Evolutionary conservation across 2,888 invertebrate species (phyloP), one percentile per base, ranked within the genome.

Genomic region (Timema podura): DNA sequence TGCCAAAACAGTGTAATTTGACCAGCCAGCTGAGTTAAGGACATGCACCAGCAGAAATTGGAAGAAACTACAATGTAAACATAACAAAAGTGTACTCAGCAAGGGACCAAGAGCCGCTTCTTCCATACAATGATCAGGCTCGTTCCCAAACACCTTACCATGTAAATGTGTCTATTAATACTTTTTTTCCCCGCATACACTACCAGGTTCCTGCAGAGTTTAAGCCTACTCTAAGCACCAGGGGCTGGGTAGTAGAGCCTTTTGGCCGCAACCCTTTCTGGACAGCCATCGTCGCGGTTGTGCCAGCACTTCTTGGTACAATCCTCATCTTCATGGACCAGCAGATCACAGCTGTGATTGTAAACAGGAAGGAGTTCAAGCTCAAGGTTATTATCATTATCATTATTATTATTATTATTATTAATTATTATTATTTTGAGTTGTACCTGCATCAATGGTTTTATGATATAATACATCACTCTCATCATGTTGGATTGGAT

Each of bases 321-420:
- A 98, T 99, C 78, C 85, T 99, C 44, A 96, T 99, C 79, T 99
- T 99, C 82, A 98, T 99, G 98, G 98, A 99, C 85, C 98, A 99
- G 80, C 98, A 99, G 84, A 99, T 99, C 75, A 98, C 98, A 5
- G 95, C 97, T 65, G 98, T 99, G 48, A 99, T 99, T 79, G 93
- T 99, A 48, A 99, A 99, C 81, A 88, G 98, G 61, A 98, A 97
- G 81, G 99, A 99, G 82, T 96, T 98, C 80, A 98, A 98, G 82
- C 84, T 99, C 74, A 95, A 95, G 83, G 89, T 87, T 79, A 72
- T 75, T 72, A 16, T 44, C 46, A 46, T 67, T 59, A 30, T 65
- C 54, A 6, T n/a, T n/a, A n/a, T n/a, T n/a, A n/a, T n/a, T n/a
- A n/a, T n/a, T n/a, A n/a, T n/a, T n/a, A n/a, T n/a, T n/a, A n/a